These are phyloP conservation scores for Steinernema feltiae DNA, from an alignment of 1,140 invertebrate species.

Conservation along the genomic window DNA sequence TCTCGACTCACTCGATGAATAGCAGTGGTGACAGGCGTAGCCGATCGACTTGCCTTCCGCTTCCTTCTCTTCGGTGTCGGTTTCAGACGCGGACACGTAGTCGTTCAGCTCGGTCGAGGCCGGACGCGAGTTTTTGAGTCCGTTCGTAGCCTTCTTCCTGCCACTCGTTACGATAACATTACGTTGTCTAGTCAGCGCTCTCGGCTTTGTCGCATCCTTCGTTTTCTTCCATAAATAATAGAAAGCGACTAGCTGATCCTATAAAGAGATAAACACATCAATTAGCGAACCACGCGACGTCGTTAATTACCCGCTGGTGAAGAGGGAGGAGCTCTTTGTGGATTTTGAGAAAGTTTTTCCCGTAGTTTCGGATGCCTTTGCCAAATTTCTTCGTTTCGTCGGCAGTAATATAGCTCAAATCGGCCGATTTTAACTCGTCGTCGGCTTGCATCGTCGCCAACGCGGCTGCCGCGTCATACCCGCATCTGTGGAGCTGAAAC, in stretches of 20 bases:
- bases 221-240: slow-evolving; percentile 99
- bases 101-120: slow-evolving; percentile 46
- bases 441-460: slow-evolving; percentile 37
- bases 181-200: slow-evolving; percentile 42
- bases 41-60: slow-evolving; percentile 67
- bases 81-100: slow-evolving; percentile 66
- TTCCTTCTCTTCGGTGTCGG: slow-evolving; percentile 86
- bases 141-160: slow-evolving; percentile 32
- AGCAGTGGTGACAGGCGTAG: slow-evolving; percentile 64
- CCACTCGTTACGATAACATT: slow-evolving; percentile 25
- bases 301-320: slow-evolving; percentile 76
- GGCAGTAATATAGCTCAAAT: slow-evolving; percentile 44
- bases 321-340: slow-evolving; percentile 87
- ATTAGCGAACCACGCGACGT: slow-evolving; percentile 14
- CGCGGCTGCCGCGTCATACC: slow-evolving; percentile 48
- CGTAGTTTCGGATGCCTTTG: slow-evolving; percentile 91
- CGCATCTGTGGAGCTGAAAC: slow-evolving; percentile 48
- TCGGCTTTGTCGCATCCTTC: slow-evolving; percentile 76
- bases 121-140: slow-evolving; percentile 30
- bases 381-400: slow-evolving; percentile 79
- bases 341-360: slow-evolving; percentile 98
- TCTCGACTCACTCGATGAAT: slow-evolving; percentile 65
- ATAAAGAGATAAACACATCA: slow-evolving; percentile 55
- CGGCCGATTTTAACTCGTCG: slow-evolving; percentile 32
- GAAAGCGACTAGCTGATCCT: slow-evolving; percentile 91